These are phyloP conservation scores for Eueremaeus valkanovi DNA, from an alignment of 2,888 invertebrate species.

Conservation along the genomic window DNA sequence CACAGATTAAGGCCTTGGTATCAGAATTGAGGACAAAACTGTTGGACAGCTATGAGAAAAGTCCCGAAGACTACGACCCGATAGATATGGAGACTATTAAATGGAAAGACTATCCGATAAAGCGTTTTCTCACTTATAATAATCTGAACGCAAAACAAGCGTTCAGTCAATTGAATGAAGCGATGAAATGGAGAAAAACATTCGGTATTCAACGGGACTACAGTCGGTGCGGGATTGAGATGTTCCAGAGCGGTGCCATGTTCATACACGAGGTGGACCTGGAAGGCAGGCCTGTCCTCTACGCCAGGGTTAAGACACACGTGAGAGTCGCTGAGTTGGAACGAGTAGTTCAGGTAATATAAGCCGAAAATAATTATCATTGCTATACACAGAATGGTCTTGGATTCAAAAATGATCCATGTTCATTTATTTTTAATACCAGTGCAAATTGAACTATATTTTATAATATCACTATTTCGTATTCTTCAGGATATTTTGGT, in stretches of 20 bases:
- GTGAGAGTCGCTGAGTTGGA: background rate
- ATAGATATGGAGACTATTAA: conserved; percentile 20
- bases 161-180: background rate
- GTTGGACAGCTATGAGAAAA: background rate
- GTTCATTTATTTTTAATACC: no score
- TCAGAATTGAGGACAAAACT: background rate
- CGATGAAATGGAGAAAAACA: conserved; percentile 33
- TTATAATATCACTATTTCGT: no score
- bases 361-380: background rate
- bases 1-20: no score
- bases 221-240: background rate
- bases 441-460: no score
- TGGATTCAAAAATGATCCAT: background rate
- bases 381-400: background rate
- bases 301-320: conserved; percentile 3
- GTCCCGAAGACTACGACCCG: conserved; percentile 14
- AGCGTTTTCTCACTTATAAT: conserved; percentile 14
- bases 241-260: background rate
- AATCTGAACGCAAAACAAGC: background rate
- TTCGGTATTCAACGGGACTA: background rate
- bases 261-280: background rate
- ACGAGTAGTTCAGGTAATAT: background rate
- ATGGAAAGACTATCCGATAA: background rate
- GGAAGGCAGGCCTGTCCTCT: conserved; percentile 11
- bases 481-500: no score